Conservation (phyloP, 1,140 invertebrate genomes). For the Hestina assimilis region DNA sequence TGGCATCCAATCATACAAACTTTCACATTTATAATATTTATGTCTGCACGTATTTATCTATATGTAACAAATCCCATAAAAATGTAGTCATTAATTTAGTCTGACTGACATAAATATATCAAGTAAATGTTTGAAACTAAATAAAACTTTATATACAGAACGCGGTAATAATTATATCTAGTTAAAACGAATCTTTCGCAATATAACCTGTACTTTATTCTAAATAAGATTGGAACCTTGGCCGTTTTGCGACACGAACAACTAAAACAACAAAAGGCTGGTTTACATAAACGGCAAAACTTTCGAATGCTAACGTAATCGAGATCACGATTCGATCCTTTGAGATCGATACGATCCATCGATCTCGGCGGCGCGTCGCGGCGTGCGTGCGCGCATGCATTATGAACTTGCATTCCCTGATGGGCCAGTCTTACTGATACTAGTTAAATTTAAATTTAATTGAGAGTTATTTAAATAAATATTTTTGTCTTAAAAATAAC, state of each 20-base stretch:
- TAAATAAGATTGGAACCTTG: conserved; percentile 25
- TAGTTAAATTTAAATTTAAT: background rate
- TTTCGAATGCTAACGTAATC: conserved; percentile 68
- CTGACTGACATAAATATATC: too few relatives aligned
- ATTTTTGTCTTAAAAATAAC: too few relatives aligned
- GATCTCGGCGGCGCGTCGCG: conserved; percentile 57
- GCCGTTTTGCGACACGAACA: conserved; percentile 17
- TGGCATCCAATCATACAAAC: too few relatives aligned
- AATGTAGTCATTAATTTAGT: too few relatives aligned
- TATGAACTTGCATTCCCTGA: conserved; percentile 59
- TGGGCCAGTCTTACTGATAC: conserved; percentile 21
- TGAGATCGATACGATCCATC: conserved; percentile 71
- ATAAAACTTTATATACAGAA: conserved; percentile 15
- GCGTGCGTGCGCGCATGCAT: conserved; percentile 70
- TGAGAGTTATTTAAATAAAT: too few relatives aligned
- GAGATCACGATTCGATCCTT: conserved; percentile 71
- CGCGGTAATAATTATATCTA: conserved; percentile 12
- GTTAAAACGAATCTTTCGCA: conserved; percentile 13
- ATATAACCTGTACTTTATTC: conserved; percentile 13
- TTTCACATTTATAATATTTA: too few relatives aligned
- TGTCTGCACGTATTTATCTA: too few relatives aligned
- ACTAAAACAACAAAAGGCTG: conserved; percentile 42
- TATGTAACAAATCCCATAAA: too few relatives aligned
- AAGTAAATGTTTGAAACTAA: background rate
- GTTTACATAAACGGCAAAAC: conserved; percentile 63